Conservation (phyloP, 2,888 invertebrate species). For the Lissocephala sabroskyi region DNA sequence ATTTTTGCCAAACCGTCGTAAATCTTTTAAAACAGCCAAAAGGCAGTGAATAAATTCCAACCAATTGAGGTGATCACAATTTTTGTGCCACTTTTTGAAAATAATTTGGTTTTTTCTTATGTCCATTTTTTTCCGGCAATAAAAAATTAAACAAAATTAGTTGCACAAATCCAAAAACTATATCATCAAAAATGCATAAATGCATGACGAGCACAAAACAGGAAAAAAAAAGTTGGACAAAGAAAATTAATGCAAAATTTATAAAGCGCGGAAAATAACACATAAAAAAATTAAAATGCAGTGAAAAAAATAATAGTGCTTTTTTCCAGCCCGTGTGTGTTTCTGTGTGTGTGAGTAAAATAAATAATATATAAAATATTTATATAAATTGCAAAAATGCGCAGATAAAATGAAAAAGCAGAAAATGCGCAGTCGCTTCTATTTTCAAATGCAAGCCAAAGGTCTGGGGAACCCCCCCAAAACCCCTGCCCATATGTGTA, state of each 20-base stretch:
- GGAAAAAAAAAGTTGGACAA: constrained; percentile 34
- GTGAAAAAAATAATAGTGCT: too few relatives aligned
- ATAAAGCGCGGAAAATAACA: constrained; percentile 37
- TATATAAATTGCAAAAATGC: constrained; percentile 63
- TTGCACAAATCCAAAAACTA: constrained; percentile 45
- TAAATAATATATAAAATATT: constrained; percentile 64
- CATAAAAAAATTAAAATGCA: neutral
- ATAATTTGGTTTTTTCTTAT: neutral
- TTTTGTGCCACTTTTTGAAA: constrained; percentile 12
- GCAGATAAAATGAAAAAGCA: constrained; percentile 35
- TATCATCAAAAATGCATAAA: constrained; percentile 62
- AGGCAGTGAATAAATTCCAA: constrained; percentile 24
- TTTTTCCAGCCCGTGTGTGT: too few relatives aligned
- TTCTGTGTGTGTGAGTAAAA: constrained; percentile 46
- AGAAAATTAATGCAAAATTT: constrained; percentile 56
- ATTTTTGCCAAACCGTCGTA: constrained; percentile 24
- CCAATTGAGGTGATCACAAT: too few relatives aligned
- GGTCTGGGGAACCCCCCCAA: too few relatives aligned
- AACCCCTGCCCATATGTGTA: too few relatives aligned
- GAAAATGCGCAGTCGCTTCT: constrained; percentile 61
- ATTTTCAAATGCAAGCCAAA: constrained; percentile 41
- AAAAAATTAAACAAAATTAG: constrained; percentile 43
- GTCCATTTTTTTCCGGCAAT: constrained; percentile 3
- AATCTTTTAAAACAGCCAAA: constrained; percentile 33
- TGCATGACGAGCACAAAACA: constrained; percentile 15